phyloP scores from a whole-genome alignment of 2,888 invertebrate genomes.

The Pammene aurita region DNA sequence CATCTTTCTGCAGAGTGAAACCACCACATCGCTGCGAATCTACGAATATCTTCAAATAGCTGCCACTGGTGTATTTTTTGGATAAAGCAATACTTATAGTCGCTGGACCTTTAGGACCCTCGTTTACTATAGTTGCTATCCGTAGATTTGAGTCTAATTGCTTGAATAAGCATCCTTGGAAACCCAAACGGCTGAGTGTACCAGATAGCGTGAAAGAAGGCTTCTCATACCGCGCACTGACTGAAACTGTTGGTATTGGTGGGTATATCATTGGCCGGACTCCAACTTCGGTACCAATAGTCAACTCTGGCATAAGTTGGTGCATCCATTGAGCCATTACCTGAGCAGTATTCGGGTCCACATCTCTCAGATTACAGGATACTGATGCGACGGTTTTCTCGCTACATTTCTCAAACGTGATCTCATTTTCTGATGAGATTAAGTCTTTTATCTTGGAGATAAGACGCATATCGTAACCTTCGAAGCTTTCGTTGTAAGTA shows the following conservation, averaged over 20 bases:
- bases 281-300: constrained; percentile 68
- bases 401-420: constrained; percentile 65
- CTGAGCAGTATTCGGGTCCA: constrained; percentile 67
- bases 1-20: constrained; percentile 71
- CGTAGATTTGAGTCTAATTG: constrained; percentile 66
- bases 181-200: constrained; percentile 66
- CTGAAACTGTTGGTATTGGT: constrained; percentile 61
- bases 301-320: constrained; percentile 62
- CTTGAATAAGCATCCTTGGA: constrained; percentile 72
- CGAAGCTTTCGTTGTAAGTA: constrained; percentile 64
- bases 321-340: constrained; percentile 74
- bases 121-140: constrained; percentile 69
- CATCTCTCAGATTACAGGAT: constrained; percentile 66
- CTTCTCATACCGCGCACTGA: constrained; percentile 68
- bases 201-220: constrained; percentile 64
- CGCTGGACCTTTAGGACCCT: constrained; percentile 57
- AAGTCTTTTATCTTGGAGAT: constrained; percentile 72
- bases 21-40: constrained; percentile 75
- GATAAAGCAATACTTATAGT: constrained; percentile 69
- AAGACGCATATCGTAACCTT: constrained; percentile 65
- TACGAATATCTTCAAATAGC: constrained; percentile 73
- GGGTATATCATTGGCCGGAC: constrained; percentile 63
- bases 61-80: constrained; percentile 65
- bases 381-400: constrained; percentile 63
- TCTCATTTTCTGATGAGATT: constrained; percentile 73